These are phyloP conservation scores for Drosophila melanosoma DNA, from an alignment of 2,888 invertebrate genomes.

Conservation along the genomic window DNA sequence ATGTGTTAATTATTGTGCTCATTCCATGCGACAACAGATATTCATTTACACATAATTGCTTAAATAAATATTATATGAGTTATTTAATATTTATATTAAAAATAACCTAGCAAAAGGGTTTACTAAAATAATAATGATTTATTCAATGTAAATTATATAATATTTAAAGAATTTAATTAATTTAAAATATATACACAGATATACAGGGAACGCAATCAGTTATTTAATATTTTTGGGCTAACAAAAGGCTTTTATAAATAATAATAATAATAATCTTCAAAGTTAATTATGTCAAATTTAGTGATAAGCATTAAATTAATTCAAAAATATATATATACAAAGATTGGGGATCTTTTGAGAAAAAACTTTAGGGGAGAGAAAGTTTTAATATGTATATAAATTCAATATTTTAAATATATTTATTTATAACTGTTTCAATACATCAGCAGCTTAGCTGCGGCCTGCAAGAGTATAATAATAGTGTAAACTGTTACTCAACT, in stretches of 20 bases:
- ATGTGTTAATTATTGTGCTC: neutral
- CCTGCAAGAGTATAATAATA: neutral
- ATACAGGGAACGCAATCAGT: too few relatives aligned
- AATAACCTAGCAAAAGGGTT: neutral
- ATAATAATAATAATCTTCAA: neutral
- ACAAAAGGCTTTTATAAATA: neutral
- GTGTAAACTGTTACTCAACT: neutral
- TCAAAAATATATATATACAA: neutral
- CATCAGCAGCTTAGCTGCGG: neutral
- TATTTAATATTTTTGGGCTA: neutral
- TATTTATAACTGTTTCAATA: neutral
- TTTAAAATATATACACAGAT: neutral
- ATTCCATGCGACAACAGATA: too few relatives aligned
- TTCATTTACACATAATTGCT: neutral
- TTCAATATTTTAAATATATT: neutral
- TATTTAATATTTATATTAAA: neutral
- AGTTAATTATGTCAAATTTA: neutral
- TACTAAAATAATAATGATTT: neutral
- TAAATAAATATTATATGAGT: neutral
- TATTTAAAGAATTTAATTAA: neutral
- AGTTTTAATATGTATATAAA: neutral
- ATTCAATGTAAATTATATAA: neutral
- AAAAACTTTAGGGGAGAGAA: neutral
- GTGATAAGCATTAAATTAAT: neutral
- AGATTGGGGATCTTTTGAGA: neutral